Evolutionary conservation across 2,797 vertebrate species (phyloP), one percentile per base, ranked within the genome.

Genomic region (Coreius guichenoti): DNA sequence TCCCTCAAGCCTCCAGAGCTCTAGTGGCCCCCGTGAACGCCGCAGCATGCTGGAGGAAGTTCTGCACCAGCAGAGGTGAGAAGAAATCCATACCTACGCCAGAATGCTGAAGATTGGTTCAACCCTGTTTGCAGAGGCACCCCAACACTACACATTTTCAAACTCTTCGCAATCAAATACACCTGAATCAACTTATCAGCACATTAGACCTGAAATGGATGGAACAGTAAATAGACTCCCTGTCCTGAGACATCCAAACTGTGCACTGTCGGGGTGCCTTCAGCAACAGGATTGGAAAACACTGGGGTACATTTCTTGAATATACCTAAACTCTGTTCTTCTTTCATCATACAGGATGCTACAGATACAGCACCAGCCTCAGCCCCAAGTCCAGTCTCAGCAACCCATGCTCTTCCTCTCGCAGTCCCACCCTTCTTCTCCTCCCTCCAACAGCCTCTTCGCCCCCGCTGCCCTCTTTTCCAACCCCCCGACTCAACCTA

Each of bases 31-130:
- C 11, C 91, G 94, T 51, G 95, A 96, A 83, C 90, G 93, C 82
- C 94, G 96, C 84, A 96, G 93, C 93, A 95, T 98, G 93, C 92
- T 99, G 89, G 97, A 98, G 90, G 96, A 97, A 87, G 97, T 98
- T 89, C 94, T 99, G 47, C 96, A 97, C 88, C 98, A 98, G 93
- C 98, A 98, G 91, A 97, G 97, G 98, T 98, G 90, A 95, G 90
- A 86, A 26, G 1, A 69, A 79, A 80, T 61, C 19, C 21, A 33
- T n/a, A 67, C 31, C n/a, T 54, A 26, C 3, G 1, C 1, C 31
- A 26, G 3, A 67, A 19, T 29, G 2, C 29, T 82, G 1, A 74
- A 51, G 2, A 49, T n/a, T 33, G 26, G 21, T 49, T 77, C 14
- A 77, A 43, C 1, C 23, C 33, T 77, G 54, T 58, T 58, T 56